A percentile compares a stretch with the other conserved stretches of the same genome.
Evolutionary conservation across 2,797 vertebrate genomes (phyloP).

Genomic region (Schizopygopsis malacanthus): DNA sequence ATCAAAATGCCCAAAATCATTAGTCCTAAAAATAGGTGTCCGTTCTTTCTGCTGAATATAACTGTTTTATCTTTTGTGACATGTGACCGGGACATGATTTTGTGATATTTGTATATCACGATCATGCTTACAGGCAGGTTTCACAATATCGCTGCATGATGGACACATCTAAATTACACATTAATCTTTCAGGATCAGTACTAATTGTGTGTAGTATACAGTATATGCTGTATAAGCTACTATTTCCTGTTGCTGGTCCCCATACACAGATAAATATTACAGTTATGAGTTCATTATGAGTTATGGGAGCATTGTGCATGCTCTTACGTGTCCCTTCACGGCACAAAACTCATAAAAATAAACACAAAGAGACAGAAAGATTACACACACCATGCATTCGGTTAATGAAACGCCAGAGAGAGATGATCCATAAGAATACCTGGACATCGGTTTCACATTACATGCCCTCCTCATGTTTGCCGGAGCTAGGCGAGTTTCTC

Average conservation of each 20-base stretch:
- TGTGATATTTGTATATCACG: neutral
- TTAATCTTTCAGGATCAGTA: neutral
- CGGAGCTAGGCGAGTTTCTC: constrained; percentile 1
- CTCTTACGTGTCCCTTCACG: neutral
- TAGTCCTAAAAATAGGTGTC: neutral
- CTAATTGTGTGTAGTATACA: neutral
- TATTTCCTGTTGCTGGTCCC: neutral
- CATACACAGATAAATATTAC: neutral
- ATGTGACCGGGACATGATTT: neutral
- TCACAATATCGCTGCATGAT: neutral
- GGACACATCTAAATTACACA: neutral
- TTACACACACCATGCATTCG: neutral
- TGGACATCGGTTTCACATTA: neutral
- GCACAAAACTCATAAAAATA: constrained; percentile 2
- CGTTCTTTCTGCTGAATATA: neutral
- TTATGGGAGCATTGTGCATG: neutral
- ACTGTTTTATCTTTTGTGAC: neutral
- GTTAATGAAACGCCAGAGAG: neutral
- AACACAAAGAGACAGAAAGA: neutral
- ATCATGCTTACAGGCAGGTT: neutral
- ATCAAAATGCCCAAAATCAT: neutral
- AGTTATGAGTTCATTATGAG: neutral
- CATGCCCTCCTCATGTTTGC: neutral
- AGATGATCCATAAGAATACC: neutral
- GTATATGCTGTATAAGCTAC: no score